Percentiles rank a stretch among this genome's conserved stretches.
Evolutionary conservation across 1,140 invertebrate genomes (phyloP).

Genomic region (Agraylea sexmaculata): DNA sequence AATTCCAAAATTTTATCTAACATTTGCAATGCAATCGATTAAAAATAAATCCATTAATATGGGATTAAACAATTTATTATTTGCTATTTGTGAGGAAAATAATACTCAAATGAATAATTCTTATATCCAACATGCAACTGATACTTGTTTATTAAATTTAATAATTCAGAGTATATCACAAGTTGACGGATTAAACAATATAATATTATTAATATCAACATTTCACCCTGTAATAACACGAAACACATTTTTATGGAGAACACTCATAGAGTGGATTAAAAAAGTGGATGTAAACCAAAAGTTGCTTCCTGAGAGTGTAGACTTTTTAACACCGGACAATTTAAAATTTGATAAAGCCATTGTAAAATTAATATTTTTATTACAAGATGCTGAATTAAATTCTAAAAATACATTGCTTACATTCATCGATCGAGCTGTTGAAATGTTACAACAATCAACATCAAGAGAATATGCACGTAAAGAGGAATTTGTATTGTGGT

Average conservation of each 20-base stretch:
- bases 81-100: constrained; percentile 11
- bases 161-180: neutral
- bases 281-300: no score
- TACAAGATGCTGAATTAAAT: constrained; percentile 10
- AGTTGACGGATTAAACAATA: neutral
- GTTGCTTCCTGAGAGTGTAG: no score
- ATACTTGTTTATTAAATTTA: constrained; percentile 15
- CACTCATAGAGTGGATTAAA: no score
- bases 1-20: constrained; percentile 16
- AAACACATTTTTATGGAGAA: no score
- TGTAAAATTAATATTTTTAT: constrained; percentile 7
- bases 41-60: constrained; percentile 7
- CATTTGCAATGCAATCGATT: constrained; percentile 7
- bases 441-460: constrained; percentile 11
- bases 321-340: no score
- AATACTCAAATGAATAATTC: constrained; percentile 11
- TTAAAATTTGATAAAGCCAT: no score
- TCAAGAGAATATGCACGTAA: constrained; percentile 13
- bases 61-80: constrained; percentile 1
- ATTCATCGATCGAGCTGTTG: constrained; percentile 5
- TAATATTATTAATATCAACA: constrained; percentile 4
- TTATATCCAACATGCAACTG: constrained; percentile 10
- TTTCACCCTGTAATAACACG: no score
- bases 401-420: constrained; percentile 3
- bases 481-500: constrained; percentile 13